Percentiles rank a stretch among this genome's conserved stretches.
Evolutionary conservation across 2,888 invertebrate genomes (phyloP).

Genomic region (Catocala fraxini): DNA sequence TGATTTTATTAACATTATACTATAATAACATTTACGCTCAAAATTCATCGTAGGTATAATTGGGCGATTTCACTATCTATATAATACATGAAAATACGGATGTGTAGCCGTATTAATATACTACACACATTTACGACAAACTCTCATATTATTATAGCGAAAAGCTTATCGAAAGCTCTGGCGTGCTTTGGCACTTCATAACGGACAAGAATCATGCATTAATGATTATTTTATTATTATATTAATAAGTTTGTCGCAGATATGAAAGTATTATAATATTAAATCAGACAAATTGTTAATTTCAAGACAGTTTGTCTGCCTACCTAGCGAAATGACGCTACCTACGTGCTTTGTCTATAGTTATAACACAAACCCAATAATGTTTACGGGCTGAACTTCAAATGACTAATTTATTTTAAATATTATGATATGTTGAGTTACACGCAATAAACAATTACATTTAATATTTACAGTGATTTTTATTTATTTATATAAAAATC

Average conservation of each 20-base stretch:
- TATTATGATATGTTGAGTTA: constrained; percentile 57
- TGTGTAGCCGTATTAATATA: constrained; percentile 19
- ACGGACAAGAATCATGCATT: constrained; percentile 8
- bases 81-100: background rate
- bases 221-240: background rate
- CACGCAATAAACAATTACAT: constrained; percentile 26
- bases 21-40: background rate
- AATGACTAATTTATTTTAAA: constrained; percentile 30
- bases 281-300: background rate
- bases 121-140: constrained; percentile 17
- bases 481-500: constrained; percentile 40
- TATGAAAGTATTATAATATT: constrained; percentile 8
- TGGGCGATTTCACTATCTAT: background rate
- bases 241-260: constrained; percentile 5
- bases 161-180: too few relatives aligned
- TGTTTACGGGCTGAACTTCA: constrained; percentile 30
- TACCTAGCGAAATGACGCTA: constrained; percentile 30
- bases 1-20: background rate
- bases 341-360: constrained; percentile 19
- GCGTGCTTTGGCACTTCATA: constrained; percentile 13
- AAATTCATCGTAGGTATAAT: background rate
- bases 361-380: constrained; percentile 25
- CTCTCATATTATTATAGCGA: too few relatives aligned
- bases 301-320: background rate
- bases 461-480: constrained; percentile 43